Conservation (phyloP, 2,797 vertebrate genomes). For the Arnoldichthys spilopterus region DNA sequence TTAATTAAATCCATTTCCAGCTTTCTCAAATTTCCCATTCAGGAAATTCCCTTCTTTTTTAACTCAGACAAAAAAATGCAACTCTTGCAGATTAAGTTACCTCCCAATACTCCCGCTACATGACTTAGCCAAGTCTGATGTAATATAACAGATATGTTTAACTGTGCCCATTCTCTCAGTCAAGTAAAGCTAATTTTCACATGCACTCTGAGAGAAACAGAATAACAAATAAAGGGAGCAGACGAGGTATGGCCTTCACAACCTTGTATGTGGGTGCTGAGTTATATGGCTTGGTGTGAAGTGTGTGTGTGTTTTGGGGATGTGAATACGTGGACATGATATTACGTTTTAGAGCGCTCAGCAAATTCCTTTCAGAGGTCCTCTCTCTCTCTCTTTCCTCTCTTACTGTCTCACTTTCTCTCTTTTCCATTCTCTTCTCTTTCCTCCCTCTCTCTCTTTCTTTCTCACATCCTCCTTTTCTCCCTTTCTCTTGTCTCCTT, state of each 20-base stretch:
- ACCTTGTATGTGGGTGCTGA: slow-evolving; percentile 1
- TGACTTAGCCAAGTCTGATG: slow-evolving; percentile 5
- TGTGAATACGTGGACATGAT: slow-evolving; percentile 9
- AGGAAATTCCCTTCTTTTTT: background rate
- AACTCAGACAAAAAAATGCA: background rate
- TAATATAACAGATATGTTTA: background rate
- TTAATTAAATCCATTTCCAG: slow-evolving; percentile 1
- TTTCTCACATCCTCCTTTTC: background rate
- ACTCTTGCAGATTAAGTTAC: background rate
- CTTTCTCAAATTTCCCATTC: background rate
- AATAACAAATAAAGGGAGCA: background rate
- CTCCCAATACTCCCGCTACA: background rate
- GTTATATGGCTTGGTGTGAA: slow-evolving; percentile 33
- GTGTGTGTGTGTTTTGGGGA: slow-evolving; percentile 9
- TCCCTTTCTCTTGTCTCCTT: background rate
- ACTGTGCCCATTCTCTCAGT: background rate
- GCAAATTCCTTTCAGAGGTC: slow-evolving; percentile 26
- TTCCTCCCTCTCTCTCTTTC: background rate
- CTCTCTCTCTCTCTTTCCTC: background rate
- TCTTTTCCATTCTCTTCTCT: background rate
- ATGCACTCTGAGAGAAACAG: background rate
- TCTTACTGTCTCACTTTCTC: background rate
- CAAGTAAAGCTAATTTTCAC: background rate
- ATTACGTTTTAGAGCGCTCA: slow-evolving; percentile 1
- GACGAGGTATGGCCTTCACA: background rate